Percentiles rank a stretch among this genome's conserved stretches.
These are phyloP conservation scores for Aspiorhynchus laticeps DNA, from an alignment of 2,113 vertebrate species.

Conservation along the genomic window DNA sequence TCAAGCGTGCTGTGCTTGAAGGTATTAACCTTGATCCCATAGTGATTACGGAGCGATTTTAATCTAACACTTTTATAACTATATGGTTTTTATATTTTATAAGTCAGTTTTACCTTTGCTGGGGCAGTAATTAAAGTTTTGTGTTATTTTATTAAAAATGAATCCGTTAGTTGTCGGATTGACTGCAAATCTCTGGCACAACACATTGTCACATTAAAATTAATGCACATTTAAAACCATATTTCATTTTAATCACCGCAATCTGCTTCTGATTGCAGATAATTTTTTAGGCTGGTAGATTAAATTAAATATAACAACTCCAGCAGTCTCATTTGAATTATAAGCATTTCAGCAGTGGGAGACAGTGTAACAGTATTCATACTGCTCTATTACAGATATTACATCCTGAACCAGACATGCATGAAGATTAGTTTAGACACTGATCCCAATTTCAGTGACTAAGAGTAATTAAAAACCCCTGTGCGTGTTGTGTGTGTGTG, in stretches of 20 bases:
- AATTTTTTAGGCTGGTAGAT: constrained; percentile 45
- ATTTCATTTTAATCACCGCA: constrained; percentile 50
- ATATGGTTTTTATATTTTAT: constrained; percentile 29
- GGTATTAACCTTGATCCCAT: constrained; percentile 26
- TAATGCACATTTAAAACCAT: constrained; percentile 47
- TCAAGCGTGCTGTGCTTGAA: neutral
- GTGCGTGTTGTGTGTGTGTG: neutral
- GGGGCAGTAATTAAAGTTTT: constrained; percentile 11
- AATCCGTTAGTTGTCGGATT: constrained; percentile 37
- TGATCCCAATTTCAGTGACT: constrained; percentile 38
- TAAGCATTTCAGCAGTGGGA: constrained; percentile 39
- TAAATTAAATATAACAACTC: constrained; percentile 46
- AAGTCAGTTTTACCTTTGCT: constrained; percentile 22
- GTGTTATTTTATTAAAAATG: constrained; percentile 24
- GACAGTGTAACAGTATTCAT: constrained; percentile 29
- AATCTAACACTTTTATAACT: constrained; percentile 18
- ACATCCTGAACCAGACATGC: constrained; percentile 47
- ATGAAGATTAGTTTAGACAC: constrained; percentile 49
- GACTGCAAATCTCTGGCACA: constrained; percentile 43
- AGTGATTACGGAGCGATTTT: constrained; percentile 12
- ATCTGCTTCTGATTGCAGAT: constrained; percentile 46
- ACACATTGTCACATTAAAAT: constrained; percentile 45
- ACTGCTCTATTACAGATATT: constrained; percentile 41
- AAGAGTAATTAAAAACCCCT: constrained; percentile 50
- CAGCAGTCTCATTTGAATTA: constrained; percentile 45